Evolutionary conservation across 2,113 vertebrate genomes (phyloP).

Genomic region (Muscicapa adusta): DNA sequence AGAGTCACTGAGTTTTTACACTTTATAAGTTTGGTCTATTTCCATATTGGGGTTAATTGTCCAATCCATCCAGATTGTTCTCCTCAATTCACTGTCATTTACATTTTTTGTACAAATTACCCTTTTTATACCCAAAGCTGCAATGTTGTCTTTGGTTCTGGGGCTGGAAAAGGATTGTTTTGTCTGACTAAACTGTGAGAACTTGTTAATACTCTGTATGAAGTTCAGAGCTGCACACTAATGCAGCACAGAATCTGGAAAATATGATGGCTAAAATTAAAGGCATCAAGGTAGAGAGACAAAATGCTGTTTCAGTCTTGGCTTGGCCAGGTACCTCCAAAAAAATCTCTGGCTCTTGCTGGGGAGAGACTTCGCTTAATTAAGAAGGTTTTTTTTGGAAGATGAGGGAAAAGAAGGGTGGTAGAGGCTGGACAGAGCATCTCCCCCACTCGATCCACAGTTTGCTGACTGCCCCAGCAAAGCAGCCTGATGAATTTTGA

Average conservation of each 20-base stretch:
- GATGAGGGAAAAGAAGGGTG: not conserved
- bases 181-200: not conserved
- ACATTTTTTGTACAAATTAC: not conserved
- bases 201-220: not conserved
- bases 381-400: not conserved
- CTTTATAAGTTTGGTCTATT: not conserved
- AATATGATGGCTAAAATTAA: not conserved
- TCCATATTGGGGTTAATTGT: not conserved
- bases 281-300: not conserved
- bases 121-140: too few species aligned
- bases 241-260: not conserved
- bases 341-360: not conserved
- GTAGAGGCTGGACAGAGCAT: not conserved
- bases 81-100: rapidly evolving
- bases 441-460: rapidly evolving
- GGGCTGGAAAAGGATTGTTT: not conserved
- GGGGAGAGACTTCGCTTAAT: not conserved
- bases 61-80: not conserved
- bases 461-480: not conserved
- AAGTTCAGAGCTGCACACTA: not conserved
- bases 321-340: not conserved
- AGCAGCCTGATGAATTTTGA: not conserved
- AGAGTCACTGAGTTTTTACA: not conserved
- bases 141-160: not conserved
- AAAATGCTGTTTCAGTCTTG: not conserved